A percentile compares a stretch with the other conserved stretches of the same genome.
These are phyloP conservation scores for Neocrepidodera transversa DNA, from an alignment of 2,888 invertebrate genomes.

Conservation along the genomic window DNA sequence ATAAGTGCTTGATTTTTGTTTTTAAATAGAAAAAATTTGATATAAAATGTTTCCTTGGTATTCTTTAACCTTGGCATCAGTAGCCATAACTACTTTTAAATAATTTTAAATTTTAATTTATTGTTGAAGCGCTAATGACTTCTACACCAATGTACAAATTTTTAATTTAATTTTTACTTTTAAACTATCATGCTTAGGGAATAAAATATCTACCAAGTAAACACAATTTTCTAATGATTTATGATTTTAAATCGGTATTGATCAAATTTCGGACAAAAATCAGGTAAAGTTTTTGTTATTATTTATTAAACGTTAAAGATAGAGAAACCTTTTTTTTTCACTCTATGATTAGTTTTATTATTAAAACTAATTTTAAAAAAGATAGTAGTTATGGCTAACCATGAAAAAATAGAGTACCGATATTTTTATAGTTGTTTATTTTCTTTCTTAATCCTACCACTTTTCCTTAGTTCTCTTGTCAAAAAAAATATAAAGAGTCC, in stretches of 20 bases:
- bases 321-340: neutral
- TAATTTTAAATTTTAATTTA: slow-evolving; percentile 8
- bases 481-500: too few relatives aligned
- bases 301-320: too few relatives aligned
- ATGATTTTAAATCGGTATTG: neutral
- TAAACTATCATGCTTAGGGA: neutral
- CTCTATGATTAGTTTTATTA: slow-evolving; percentile 12
- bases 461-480: too few relatives aligned
- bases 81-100: slow-evolving; percentile 11
- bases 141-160: neutral
- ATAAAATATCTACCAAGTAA: slow-evolving; percentile 1
- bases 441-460: slow-evolving; percentile 8
- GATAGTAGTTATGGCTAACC: slow-evolving; percentile 14
- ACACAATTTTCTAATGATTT: neutral
- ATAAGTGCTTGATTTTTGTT: too few relatives aligned
- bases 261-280: too few relatives aligned
- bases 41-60: too few relatives aligned
- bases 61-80: neutral
- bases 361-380: slow-evolving; percentile 11
- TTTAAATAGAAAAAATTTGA: too few relatives aligned
- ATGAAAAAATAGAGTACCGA: slow-evolving; percentile 23
- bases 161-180: slow-evolving; percentile 3
- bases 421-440: slow-evolving; percentile 25
- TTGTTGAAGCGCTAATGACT: neutral
- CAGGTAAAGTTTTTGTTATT: too few relatives aligned